Evolutionary conservation across 2,113 vertebrate genomes (phyloP), one percentile per base, ranked within the genome.

Genomic region (Pelecanoides urinatrix): DNA sequence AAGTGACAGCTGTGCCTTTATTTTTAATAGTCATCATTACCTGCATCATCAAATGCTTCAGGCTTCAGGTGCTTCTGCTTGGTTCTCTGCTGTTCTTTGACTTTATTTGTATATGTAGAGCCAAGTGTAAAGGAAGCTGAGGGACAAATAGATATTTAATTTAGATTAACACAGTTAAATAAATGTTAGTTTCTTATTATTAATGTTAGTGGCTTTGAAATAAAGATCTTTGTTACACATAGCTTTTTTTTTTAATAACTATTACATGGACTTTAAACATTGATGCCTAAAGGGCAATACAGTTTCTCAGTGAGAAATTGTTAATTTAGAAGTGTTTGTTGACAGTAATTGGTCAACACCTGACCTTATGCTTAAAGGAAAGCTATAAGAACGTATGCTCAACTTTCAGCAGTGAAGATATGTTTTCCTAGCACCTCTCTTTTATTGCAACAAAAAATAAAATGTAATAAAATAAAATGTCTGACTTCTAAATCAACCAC

Each of bases 1-100:
- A 81, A 91, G 47, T 77, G 55, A 65, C 90, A 96, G 75, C 63
- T 94, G 72, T 86, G 72, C 86, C 79, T 96, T 96, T 92, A 86
- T 61, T 94, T 93, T 76, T 88, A 91, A 86, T 90, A 13, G 29
- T 75, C 75, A 36, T 67, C n/a, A 67, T 92, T 95, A 90, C 72
- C 90, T 96, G 59, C 81, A 94, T 72, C 40, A 84, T 78, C 52
- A 80, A 92, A 86, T 84, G 53, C 29, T 92, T 5, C 42, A 93
- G 66, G 65, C 63, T 92, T 94, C 55, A 92, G 88, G 50, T 93
- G 52, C 9, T 88, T 77, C 67, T 86, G 4, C 26, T 81, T 40
- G 26, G 10, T 88, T 88, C 26, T 78, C 0, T 67, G 50, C 8
- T 76, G 16, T 50, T 79, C 22, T 32, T 62, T 72, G 30, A 32